A percentile compares a stretch with the other conserved stretches of the same genome.
phyloP scores from a whole-genome alignment of 2,113 vertebrate genomes.

The Fulica atra region DNA sequence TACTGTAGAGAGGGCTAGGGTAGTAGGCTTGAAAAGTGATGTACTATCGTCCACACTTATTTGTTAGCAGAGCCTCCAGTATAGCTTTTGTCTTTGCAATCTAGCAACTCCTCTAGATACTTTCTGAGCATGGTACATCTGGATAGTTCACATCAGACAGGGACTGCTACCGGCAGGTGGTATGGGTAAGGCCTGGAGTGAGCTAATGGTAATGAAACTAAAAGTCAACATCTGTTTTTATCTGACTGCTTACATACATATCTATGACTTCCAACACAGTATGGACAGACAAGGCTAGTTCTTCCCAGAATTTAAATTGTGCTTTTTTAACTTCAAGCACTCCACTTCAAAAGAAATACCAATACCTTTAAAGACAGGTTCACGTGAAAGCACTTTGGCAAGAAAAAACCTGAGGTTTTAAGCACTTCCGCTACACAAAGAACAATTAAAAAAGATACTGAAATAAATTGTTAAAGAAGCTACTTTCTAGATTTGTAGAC shows the following conservation, averaged over 20 bases:
- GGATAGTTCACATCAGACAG: neutral
- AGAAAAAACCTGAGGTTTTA: neutral
- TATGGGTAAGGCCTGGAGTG: neutral
- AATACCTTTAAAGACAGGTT: fast-evolving
- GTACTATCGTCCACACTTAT: neutral
- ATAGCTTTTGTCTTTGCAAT: neutral
- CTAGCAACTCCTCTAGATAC: neutral
- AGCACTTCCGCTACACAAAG: neutral
- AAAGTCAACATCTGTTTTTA: neutral
- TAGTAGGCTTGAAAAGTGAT: neutral
- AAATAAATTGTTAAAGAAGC: neutral
- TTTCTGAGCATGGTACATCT: neutral
- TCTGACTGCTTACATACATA: neutral
- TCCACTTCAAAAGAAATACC: neutral
- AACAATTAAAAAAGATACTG: neutral
- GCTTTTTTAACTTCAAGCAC: neutral
- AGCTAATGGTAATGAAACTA: neutral
- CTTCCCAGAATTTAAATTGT: neutral
- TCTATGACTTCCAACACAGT: neutral
- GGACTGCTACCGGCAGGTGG: neutral
- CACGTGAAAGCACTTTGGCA: neutral
- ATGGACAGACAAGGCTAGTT: neutral
- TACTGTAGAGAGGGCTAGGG: neutral
- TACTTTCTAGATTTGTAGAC: neutral
- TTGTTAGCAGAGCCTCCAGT: neutral